Base-by-base conservation (phyloP, 1,140 invertebrate genomes). In the Drosophila rhopaloa region DNA sequence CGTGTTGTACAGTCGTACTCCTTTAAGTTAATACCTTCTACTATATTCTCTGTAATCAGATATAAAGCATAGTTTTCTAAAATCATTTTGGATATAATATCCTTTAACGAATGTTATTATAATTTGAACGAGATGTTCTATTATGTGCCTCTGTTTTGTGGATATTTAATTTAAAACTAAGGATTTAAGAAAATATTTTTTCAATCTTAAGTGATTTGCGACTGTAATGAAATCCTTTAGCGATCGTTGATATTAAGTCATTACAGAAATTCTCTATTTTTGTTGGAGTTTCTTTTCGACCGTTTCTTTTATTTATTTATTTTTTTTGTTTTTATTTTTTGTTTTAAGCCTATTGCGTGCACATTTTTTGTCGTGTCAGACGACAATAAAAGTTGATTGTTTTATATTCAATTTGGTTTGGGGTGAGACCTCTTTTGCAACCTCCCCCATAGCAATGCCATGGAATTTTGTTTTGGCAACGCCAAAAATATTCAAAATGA, bases 391-490 rank as follows among this genome's bases (percentile, higher is more conserved):
- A 47, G 76, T 80, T 74, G 84, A 88, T 88, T 88, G 72, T 83
- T 89, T 83, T 76, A 73, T 73, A 79, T 88, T 89, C 84, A 80
- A 80, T 88, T 83, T 83, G 29, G 74, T 47, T 66, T 54, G 63
- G 60, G 24, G 55, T 57, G 46, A 63, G 48, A 29, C 47, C 40
- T 16, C 56, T 14, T 19, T 55, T 35, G n/a, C 53, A 19, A 24
- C 11, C 57, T 1, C 43, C 32, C n/a, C 67, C 37, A 32, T 71
- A 76, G 73, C 72, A 77, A 70, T 70, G 74, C 63, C 63, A 70
- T 60, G 75, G 72, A 81, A 86, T 70, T 79, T 85, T 85, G 82
- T 85, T 85, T 85, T 85, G 82, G 82, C 82, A 85, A 86, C 82
- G 81, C 61, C 50, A 79, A 65, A 74, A 44, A 72, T 57, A 51